Percentiles rank a stretch among this genome's conserved stretches.
These are phyloP conservation scores for Colistium nudipinnis DNA, from an alignment of 2,113 vertebrate genomes.

Conservation along the genomic window DNA sequence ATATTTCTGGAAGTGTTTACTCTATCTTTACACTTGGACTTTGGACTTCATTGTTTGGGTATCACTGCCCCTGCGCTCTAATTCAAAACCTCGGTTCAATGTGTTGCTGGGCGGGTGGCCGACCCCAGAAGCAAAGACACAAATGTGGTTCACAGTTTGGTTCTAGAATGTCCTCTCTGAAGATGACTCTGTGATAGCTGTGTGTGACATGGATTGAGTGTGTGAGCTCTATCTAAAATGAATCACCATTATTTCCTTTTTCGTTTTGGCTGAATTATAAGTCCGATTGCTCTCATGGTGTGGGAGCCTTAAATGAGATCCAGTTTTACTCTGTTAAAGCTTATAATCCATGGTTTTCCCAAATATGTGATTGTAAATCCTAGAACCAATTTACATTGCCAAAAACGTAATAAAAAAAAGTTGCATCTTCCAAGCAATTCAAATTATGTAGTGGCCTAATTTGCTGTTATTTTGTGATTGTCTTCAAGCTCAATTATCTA, in stretches of 20 bases:
- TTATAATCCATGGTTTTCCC: not conserved
- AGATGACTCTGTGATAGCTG: not conserved
- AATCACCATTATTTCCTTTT: no score
- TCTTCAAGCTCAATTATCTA: no score
- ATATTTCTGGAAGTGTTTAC: no score
- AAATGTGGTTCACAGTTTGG: slow-evolving; percentile 37
- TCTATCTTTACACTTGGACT: slow-evolving; percentile 7
- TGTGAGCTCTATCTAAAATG: not conserved
- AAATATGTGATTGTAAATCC: no score
- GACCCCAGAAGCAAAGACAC: not conserved
- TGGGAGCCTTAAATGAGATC: not conserved
- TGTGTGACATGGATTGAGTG: not conserved
- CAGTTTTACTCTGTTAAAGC: not conserved
- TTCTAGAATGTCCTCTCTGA: slow-evolving; percentile 48
- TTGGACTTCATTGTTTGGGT: not conserved
- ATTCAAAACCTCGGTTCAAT: slow-evolving; percentile 47
- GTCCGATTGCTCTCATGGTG: not conserved
- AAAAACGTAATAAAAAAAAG: not conserved
- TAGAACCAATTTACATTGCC: not conserved
- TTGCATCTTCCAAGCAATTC: no score
- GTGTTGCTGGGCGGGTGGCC: slow-evolving; percentile 1
- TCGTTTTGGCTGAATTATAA: not conserved
- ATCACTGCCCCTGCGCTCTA: slow-evolving; percentile 10
- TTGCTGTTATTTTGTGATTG: not conserved
- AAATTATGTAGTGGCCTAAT: no score